Conservation (phyloP, 2,797 vertebrate species). For the Jordanella pulchra region DNA sequence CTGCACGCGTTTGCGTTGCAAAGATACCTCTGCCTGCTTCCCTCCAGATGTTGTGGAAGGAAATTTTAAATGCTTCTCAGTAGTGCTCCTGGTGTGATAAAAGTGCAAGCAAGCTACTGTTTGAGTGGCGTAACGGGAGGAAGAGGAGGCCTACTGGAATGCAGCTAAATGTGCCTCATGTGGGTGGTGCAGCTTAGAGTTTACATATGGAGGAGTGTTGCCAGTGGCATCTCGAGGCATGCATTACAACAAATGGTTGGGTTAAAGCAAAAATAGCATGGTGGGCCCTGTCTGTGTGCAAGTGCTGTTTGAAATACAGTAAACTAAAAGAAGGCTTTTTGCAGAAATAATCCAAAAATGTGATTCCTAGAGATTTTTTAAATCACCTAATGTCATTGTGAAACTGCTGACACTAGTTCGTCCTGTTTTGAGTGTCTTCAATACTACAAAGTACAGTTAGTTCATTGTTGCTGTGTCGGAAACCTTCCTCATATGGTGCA, state of each 20-base stretch:
- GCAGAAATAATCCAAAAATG: not conserved
- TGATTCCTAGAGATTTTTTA: not conserved
- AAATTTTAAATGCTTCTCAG: conserved; percentile 52
- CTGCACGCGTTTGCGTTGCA: conserved; percentile 23
- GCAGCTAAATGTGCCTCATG: conserved; percentile 37
- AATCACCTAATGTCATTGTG: conserved; percentile 13
- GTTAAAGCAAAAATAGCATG: conserved; percentile 8
- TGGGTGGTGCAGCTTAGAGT: conserved; percentile 33
- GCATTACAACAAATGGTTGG: conserved; percentile 5
- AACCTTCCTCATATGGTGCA: conserved; percentile 19
- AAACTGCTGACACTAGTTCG: conserved; percentile 23
- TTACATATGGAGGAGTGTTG: conserved; percentile 16
- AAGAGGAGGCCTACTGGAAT: conserved; percentile 35
- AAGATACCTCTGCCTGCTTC: conserved; percentile 52
- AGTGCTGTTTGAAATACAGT: not conserved
- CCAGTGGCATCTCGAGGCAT: conserved; percentile 5
- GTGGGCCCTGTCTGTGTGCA: not conserved
- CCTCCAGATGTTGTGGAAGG: conserved; percentile 64
- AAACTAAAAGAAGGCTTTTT: not conserved
- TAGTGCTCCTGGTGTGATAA: conserved; percentile 45
- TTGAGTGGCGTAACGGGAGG: conserved; percentile 31
- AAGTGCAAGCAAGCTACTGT: conserved; percentile 39
- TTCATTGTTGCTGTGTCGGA: conserved; percentile 15
- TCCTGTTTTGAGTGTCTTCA: conserved; percentile 11
- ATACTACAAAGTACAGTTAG: conserved; percentile 13